Evolutionary conservation across 1,140 invertebrate species (phyloP), one percentile per base, ranked within the genome.

Genomic region (Heterodera carotae): DNA sequence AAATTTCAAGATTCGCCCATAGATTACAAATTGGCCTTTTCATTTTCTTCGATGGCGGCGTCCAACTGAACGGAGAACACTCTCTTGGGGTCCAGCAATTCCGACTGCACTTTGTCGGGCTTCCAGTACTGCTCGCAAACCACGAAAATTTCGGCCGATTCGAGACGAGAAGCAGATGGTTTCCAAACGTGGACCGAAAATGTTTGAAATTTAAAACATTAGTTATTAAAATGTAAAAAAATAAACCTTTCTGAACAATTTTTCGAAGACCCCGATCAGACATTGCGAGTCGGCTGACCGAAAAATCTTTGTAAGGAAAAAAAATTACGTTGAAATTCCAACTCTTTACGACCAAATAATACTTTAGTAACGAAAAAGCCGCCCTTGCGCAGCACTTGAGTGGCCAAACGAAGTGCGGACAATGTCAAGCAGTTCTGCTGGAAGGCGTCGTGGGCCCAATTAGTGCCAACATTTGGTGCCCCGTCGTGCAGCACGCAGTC

Each of bases 91-190:
- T 99, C 95, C 76, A 98, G 90, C 84, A 99, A 93, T 84, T 94
- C 94, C 0, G 93, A 92, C 90, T 99, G 97, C 81, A 99, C 91
- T 86, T 93, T 95, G 86, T 94, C 93, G 0, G 97, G 97, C 7
- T 96, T 94, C 72, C 94, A 89, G 87, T 94, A 99, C 67, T 92
- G 91, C 89, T 98, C 93, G 88, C 97, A 99, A 7, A 99, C 95
- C 66, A 99, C 93, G 88, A 99, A 99, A 81, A 99, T 99, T 91
- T 99, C 97, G 74, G 97, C 97, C 1, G 97, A 99, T 90, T 99
- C 97, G 87, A 92, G 93, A 90, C 97, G 92, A 3, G 97, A 99
- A 0, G 97, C 97, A 89, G 95, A 94, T 2, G 97, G 97, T 90
- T 99, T 99, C 56, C 97, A 99, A 2, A 96, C 94, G 88, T 97